phyloP scores from a whole-genome alignment of 2,888 invertebrate species.

The Aleiodes testaceus region DNA sequence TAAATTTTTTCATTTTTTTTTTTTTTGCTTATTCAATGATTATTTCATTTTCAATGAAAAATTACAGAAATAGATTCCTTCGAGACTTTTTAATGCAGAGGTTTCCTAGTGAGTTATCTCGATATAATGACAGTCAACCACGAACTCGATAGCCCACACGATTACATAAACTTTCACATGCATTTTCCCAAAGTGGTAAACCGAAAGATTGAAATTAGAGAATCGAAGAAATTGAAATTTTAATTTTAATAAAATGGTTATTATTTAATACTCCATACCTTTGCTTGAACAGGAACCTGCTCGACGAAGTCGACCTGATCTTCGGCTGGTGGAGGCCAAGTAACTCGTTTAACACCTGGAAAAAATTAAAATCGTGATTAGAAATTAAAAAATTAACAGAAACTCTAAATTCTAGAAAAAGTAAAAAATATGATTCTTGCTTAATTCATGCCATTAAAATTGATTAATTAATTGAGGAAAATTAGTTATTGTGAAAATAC shows the following conservation, averaged over 20 bases:
- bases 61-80: background rate
- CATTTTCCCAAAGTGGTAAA: background rate
- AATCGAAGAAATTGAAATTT: background rate
- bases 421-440: slow-evolving; percentile 14
- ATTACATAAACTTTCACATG: slow-evolving; percentile 6
- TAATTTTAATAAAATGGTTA: slow-evolving; percentile 5
- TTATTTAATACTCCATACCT: slow-evolving; percentile 73
- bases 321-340: slow-evolving; percentile 87
- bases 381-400: background rate
- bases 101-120: background rate
- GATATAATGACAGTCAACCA: slow-evolving; percentile 48
- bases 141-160: slow-evolving; percentile 25
- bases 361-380: background rate
- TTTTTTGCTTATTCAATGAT: slow-evolving; percentile 4
- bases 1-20: slow-evolving; percentile 18
- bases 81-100: background rate
- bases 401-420: background rate
- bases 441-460: too few relatives aligned
- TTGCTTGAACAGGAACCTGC: slow-evolving; percentile 75
- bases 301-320: slow-evolving; percentile 78
- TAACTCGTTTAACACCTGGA: slow-evolving; percentile 87
- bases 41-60: background rate
- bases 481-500: too few relatives aligned
- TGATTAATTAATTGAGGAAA: too few relatives aligned
- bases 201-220: too few relatives aligned